Evolutionary conservation across 2,888 invertebrate genomes (phyloP).

Genomic region (Cylindroiulus punctatus): DNA sequence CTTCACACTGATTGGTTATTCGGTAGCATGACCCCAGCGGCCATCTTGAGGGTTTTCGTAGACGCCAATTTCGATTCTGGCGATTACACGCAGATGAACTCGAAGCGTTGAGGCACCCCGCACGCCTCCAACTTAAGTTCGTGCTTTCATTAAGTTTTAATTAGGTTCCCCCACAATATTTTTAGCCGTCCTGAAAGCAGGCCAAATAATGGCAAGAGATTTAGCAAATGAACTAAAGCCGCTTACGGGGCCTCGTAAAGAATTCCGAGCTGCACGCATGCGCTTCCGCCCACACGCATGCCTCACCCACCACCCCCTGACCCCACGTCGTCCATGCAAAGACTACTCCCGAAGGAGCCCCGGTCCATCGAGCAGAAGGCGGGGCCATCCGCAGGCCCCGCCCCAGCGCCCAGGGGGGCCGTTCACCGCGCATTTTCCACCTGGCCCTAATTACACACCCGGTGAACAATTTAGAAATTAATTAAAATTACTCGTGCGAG

Average conservation of each 20-base stretch:
- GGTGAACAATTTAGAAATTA: slow-evolving; percentile 34
- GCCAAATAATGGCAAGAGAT: slow-evolving; percentile 38
- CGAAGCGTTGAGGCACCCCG: neutral
- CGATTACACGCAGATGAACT: neutral
- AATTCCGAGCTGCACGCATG: slow-evolving; percentile 20
- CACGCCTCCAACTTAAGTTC: slow-evolving; percentile 1
- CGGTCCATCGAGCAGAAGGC: neutral
- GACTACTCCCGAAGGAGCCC: slow-evolving; percentile 27
- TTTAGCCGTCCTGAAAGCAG: slow-evolving; percentile 38
- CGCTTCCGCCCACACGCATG: neutral
- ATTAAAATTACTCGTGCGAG: neutral
- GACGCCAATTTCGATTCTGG: too few species aligned
- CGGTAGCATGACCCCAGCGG: too few species aligned
- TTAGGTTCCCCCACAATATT: slow-evolving; percentile 34
- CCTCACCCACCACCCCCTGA: neutral
- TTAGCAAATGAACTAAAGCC: slow-evolving; percentile 42
- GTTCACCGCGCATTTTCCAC: neutral
- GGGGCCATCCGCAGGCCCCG: neutral
- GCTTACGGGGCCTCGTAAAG: slow-evolving; percentile 12
- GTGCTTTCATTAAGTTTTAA: slow-evolving; percentile 42
- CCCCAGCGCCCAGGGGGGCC: neutral
- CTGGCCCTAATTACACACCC: slow-evolving; percentile 24
- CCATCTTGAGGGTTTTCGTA: too few species aligned
- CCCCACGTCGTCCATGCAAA: neutral
- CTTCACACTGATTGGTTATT: too few species aligned